Base-by-base conservation (phyloP, 2,888 invertebrate genomes). In the Malthinus seriepunctatus region DNA sequence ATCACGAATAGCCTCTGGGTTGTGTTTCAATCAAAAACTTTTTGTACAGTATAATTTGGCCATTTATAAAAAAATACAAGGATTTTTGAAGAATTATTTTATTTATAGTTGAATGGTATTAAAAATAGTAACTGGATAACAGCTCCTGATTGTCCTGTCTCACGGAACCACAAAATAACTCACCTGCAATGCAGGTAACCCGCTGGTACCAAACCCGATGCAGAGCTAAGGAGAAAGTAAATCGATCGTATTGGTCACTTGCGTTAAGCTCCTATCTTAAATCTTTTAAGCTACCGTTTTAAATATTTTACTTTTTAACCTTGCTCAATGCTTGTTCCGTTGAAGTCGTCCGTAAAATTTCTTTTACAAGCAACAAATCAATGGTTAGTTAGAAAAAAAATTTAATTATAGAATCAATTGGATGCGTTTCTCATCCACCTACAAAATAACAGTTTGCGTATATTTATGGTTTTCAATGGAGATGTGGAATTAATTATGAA, bases 401-500 rank as follows among this genome's bases (percentile, higher is more conserved):
- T 15, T n/a, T 42, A 9, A n/a, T 9, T 39, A 1, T 15, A 15
- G 23, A 15, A 15, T 15, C 2, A 42, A 42, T 39, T 15, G 14
- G 39, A 42, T n/a, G 39, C 23, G 23, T 23, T 23, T 23, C 23
- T 23, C 23, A 15, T 42, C 9, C 39, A 42, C 39, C 39, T 23
- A 42, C 39, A 15, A 42, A 42, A 42, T 42, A 42, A 42, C 39
- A 42, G 39, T 42, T 42, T 42, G 12, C 15, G 23, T n/a, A 42
- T 42, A 15, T 42, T 42, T 23, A 42, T 42, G 12, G 23, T 23
- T 14, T 42, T 42, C 46, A 35, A 46, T 37, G 35, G 34, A 54
- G 38, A 37, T 46, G 31, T 39, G 31, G 38, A 53, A 49, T 44
- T 53, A 54, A 50, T 60, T 60, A 51, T 23, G 37, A 56, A 44